These are phyloP conservation scores for Xenus cinereus DNA, from an alignment of 2,113 vertebrate species.

Conservation along the genomic window DNA sequence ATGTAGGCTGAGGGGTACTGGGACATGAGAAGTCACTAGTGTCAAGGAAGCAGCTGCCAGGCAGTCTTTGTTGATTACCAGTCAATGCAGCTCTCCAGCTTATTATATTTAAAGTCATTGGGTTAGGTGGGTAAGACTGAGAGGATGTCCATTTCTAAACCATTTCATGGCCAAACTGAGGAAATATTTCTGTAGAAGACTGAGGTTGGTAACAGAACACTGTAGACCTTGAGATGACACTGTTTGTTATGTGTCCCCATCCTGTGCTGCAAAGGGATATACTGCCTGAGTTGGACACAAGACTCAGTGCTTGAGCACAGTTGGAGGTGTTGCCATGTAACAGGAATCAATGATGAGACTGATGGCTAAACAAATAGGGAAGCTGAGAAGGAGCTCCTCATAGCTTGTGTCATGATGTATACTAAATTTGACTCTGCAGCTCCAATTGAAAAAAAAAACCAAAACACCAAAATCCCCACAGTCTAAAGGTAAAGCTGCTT, in stretches of 20 bases:
- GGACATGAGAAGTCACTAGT: background rate
- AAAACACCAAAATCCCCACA: background rate
- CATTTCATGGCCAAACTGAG: background rate
- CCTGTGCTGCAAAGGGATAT: background rate
- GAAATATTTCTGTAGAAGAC: background rate
- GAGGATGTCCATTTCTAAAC: background rate
- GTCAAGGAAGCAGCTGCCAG: background rate
- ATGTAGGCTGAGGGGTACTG: background rate
- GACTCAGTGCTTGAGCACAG: background rate
- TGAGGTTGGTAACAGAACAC: background rate
- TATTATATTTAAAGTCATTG: background rate
- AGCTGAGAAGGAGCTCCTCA: background rate
- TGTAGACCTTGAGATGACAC: background rate
- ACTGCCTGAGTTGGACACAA: background rate
- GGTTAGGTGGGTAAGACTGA: background rate
- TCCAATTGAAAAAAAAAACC: background rate
- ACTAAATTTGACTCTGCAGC: background rate
- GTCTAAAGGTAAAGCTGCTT: background rate
- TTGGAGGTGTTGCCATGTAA: fast-evolving
- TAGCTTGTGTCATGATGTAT: background rate
- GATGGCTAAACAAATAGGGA: background rate
- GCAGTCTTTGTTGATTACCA: background rate
- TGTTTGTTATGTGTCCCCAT: background rate
- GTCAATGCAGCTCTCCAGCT: background rate
- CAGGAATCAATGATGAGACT: background rate